Percentiles rank a stretch among this genome's conserved stretches.
These are phyloP conservation scores for Anguilla megastoma DNA, from an alignment of 2,797 vertebrate genomes.

Conservation along the genomic window DNA sequence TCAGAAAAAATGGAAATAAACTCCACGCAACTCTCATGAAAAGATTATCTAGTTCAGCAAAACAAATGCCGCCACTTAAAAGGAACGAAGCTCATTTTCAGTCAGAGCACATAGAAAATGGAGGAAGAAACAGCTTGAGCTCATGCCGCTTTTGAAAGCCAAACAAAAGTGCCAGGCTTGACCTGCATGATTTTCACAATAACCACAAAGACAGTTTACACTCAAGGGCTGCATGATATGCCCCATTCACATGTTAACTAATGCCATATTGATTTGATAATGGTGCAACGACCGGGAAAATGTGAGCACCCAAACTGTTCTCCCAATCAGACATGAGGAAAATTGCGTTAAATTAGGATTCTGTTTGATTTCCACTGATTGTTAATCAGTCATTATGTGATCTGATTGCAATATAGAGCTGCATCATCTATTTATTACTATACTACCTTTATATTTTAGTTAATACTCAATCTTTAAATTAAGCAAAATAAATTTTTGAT, in stretches of 20 bases:
- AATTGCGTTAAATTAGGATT: not conserved
- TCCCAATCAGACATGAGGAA: not conserved
- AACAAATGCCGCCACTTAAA: not conserved
- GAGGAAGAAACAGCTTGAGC: slow-evolving; percentile 58
- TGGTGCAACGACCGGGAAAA: slow-evolving; percentile 15
- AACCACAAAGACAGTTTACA: slow-evolving; percentile 31
- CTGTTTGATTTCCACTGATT: not conserved
- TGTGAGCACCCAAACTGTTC: not conserved
- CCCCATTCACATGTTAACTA: slow-evolving; percentile 34
- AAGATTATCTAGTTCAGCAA: slow-evolving; percentile 36
- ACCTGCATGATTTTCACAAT: slow-evolving; percentile 45
- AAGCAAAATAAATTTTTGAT: slow-evolving; percentile 44
- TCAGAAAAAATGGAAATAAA: slow-evolving; percentile 54
- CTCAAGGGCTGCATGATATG: slow-evolving; percentile 19
- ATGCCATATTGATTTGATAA: slow-evolving; percentile 32
- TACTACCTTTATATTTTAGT: not conserved
- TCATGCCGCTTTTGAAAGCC: slow-evolving; percentile 54
- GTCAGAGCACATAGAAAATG: slow-evolving; percentile 29
- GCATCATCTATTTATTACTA: not conserved
- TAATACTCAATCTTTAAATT: not conserved
- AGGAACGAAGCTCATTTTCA: slow-evolving; percentile 15
- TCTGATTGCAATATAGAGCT: not conserved
- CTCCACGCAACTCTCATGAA: slow-evolving; percentile 43
- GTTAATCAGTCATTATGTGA: not conserved
- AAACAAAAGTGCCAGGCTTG: slow-evolving; percentile 66